Base-by-base conservation (phyloP, 1,140 invertebrate species). In the Agrypnia vestita region DNA sequence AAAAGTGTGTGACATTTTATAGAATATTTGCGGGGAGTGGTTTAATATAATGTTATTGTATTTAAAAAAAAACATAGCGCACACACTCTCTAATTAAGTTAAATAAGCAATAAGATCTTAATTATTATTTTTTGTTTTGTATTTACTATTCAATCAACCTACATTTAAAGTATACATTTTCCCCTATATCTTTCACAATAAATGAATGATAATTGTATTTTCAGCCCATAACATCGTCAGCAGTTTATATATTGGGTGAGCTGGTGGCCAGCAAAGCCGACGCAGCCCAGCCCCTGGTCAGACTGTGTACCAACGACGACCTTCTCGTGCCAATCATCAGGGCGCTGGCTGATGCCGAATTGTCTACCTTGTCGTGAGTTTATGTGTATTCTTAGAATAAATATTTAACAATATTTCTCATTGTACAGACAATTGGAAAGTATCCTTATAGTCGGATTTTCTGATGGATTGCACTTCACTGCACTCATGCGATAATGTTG, bases 211-310 rank as follows among this genome's bases (percentile, higher is more conserved):
- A 12, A 56, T 56, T n/a, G 10, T 56, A 7, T 7, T 78, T 78
- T 13, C 91, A 96, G 91, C 96, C 96, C 6, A 94, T 97, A 61
- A 96, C 95, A 4, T 92, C 95, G 7, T 96, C 94, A 76, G 93
- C 95, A 46, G 95, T 96, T 59, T 97, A 94, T 86, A 93, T 98
- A 81, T 90, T 98, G 78, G 96, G 96, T 4, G 96, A 97, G 89
- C 93, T 97, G 81, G 94, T 96, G 43, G 91, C 93, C 1, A 94
- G 93, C 84, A 96, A 96, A 88, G 86, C 95, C 3, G 81, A 97
- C 86, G 94, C 95, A 73, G 96, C 96, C 3, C 95, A 97, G 86
- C 95, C 96, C 0, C 89, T 97, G 59, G 95, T 97, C 51, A 91
- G 94, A 81, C 91, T 97, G 79, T 95, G 97, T 84, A 93, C 96